Evolutionary conservation across 2,797 vertebrate species (phyloP), one percentile per base, ranked within the genome.

Genomic region (Siniperca scherzeri): DNA sequence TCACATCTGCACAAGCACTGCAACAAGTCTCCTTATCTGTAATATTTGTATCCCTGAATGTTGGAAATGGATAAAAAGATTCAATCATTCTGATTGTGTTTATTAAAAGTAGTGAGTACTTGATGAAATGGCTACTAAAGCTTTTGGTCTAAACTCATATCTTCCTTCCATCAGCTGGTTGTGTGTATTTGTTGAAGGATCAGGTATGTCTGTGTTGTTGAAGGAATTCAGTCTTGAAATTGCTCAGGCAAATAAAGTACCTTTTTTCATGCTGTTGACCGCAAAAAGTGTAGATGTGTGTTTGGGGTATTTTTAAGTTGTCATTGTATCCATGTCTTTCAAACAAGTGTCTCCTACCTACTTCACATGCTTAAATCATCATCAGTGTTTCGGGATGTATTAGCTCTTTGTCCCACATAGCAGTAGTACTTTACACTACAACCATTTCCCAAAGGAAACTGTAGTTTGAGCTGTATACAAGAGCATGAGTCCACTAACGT

Each of bases 161-260:
- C 38, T 10, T 67, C 21, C 48, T 60, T 19, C 55, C 21, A n/a
- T 79, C 38, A 38, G 66, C 52, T 82, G 84, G 69, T 78, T 78
- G 59, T 74, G 74, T 80, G 82, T 50, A 57, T 82, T 70, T 70
- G 61, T 77, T 71, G 71, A 89, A 85, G 83, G 86, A 89, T 83
- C 64, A 10, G 38, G 64, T 69, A 52, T 85, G 77, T 90, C 21
- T 65, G 44, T 72, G 10, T 65, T 48, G 30, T 66, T 79, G 81
- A 87, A 77, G 81, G 82, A 88, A 77, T 60, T 84, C 30, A 64
- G 86, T 76, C 46, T 56, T 44, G 50, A 82, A 80, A 64, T 53
- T 74, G 78, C 80, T 88, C 69, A 80, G 64, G 78, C 75, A 68
- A 92, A 88, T 90, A 91, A 92, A 92, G 55, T 48, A 70, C 42